Percentiles rank a stretch among this genome's conserved stretches.
Conservation (phyloP, 2,888 invertebrate species). For the Eupelmus urozonus region DNA sequence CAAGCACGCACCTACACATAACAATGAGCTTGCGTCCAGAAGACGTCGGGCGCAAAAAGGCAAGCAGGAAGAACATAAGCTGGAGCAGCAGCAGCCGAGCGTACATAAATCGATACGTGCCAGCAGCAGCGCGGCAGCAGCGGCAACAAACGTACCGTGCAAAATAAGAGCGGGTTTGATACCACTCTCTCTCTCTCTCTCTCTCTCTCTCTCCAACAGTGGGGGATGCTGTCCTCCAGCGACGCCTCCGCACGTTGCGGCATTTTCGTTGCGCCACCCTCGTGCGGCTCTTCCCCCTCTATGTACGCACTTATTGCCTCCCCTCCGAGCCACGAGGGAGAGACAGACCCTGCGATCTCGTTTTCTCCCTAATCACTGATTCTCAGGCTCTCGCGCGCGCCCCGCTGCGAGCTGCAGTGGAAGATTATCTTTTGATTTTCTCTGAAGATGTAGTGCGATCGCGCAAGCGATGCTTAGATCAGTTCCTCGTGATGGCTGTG, state of each 20-base stretch:
- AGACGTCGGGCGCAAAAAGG: too few species aligned
- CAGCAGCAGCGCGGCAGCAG: constrained; percentile 13
- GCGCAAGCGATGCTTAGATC: not conserved
- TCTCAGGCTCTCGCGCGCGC: not conserved
- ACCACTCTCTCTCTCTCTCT: not conserved
- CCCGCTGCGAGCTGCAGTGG: not conserved
- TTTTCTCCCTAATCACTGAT: not conserved
- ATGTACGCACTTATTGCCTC: constrained; percentile 3
- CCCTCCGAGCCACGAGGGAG: not conserved
- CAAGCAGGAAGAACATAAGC: too few species aligned
- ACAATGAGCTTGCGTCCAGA: too few species aligned
- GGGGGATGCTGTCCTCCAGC: not conserved
- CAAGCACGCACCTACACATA: too few species aligned
- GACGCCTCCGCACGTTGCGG: constrained; percentile 12
- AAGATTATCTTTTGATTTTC: not conserved
- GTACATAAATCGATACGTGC: constrained; percentile 35
- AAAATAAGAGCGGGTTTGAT: constrained; percentile 26
- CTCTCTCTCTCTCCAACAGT: not conserved
- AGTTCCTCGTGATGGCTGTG: not conserved
- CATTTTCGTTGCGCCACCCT: constrained; percentile 22
- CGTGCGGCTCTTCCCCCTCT: not conserved
- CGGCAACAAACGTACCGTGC: not conserved
- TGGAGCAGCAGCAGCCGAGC: not conserved
- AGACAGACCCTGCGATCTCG: not conserved
- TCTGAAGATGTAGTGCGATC: not conserved